phyloP scores from a whole-genome alignment of 2,797 vertebrate species.

The Thalassophryne amazonica region DNA sequence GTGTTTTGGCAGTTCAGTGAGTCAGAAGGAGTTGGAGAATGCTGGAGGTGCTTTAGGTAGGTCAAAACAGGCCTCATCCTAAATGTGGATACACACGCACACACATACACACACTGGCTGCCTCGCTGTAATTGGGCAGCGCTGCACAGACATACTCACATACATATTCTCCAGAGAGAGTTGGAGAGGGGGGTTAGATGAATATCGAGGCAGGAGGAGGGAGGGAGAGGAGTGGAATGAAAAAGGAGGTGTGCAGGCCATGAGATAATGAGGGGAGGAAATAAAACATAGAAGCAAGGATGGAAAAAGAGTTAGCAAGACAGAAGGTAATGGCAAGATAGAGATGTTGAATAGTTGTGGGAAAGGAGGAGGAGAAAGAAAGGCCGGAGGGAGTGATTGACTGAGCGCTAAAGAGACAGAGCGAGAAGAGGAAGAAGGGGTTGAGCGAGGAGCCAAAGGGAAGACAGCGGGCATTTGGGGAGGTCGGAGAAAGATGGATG shows the following conservation, averaged over 20 bases:
- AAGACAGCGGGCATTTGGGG: background rate
- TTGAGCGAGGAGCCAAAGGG: conserved; percentile 1
- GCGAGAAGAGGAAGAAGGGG: background rate
- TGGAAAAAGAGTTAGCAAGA: conserved; percentile 37
- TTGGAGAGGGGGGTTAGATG: conserved; percentile 43
- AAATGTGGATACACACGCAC: conserved; percentile 15
- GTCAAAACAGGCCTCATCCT: conserved; percentile 55
- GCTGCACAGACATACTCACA: conserved; percentile 57
- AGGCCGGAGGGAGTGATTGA: background rate
- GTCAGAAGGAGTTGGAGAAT: conserved; percentile 60
- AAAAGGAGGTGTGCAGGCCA: conserved; percentile 41
- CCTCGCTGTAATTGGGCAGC: conserved; percentile 71
- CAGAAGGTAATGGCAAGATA: conserved; percentile 20
- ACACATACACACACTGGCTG: conserved; percentile 33
- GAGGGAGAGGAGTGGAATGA: conserved; percentile 29
- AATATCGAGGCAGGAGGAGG: conserved; percentile 49
- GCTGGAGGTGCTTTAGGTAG: conserved; percentile 68
- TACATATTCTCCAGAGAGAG: conserved; percentile 54
- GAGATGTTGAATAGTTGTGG: background rate
- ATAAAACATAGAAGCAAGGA: conserved; percentile 30
- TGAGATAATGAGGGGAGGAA: conserved; percentile 47
- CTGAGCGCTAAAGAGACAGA: background rate
- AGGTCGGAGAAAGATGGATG: conserved; percentile 24
- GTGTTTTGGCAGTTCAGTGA: conserved; percentile 64
- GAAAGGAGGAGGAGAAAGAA: background rate